Percentiles rank a stretch among this genome's conserved stretches.
phyloP scores from a whole-genome alignment of 2,888 invertebrate genomes.

The Plemyria rubiginata region DNA sequence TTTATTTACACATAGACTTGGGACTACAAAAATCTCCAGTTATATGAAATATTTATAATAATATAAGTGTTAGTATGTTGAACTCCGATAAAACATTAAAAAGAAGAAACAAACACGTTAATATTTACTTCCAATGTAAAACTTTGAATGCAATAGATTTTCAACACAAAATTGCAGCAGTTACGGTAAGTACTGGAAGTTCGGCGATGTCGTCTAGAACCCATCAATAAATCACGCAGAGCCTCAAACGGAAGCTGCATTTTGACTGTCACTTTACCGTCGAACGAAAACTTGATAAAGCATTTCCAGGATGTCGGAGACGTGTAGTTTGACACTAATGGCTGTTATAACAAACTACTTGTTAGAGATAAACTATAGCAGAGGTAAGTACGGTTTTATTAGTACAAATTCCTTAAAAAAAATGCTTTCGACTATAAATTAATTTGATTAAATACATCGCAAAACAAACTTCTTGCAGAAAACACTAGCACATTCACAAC shows the following conservation, averaged over 20 bases:
- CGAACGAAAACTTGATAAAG: slow-evolving; percentile 61
- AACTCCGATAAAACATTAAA: too few species aligned
- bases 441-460: too few species aligned
- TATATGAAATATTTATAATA: too few species aligned
- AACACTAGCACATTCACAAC: too few species aligned
- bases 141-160: slow-evolving; percentile 1
- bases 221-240: slow-evolving; percentile 65
- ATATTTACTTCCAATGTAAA: background rate
- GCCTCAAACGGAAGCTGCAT: slow-evolving; percentile 59
- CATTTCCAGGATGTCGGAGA: slow-evolving; percentile 44
- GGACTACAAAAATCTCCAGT: too few species aligned
- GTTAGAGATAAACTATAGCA: background rate
- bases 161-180: background rate
- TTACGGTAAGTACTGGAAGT: background rate
- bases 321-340: slow-evolving; percentile 12
- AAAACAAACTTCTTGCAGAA: too few species aligned
- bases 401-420: background rate
- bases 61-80: too few species aligned
- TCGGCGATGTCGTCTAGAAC: slow-evolving; percentile 15
- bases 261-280: slow-evolving; percentile 69
- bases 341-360: slow-evolving; percentile 3
- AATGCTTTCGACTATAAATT: too few species aligned
- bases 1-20: too few species aligned
- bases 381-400: background rate
- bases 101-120: too few species aligned